Conservation (phyloP, 2,888 invertebrate species). For the Mythimna pallens region DNA sequence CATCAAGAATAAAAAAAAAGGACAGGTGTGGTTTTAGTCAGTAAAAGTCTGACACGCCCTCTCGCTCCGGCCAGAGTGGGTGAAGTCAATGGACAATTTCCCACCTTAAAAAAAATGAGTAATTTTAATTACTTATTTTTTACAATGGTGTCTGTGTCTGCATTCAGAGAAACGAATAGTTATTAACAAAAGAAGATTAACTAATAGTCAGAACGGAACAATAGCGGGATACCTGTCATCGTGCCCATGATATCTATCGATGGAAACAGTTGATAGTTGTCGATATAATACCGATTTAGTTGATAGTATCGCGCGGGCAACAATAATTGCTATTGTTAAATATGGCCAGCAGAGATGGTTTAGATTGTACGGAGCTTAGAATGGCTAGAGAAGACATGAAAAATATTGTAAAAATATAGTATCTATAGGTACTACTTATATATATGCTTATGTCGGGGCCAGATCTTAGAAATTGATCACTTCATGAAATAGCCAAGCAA, state of each 20-base stretch:
- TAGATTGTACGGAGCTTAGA: slow-evolving; percentile 22
- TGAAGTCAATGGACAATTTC: no score
- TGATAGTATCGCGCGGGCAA: slow-evolving; percentile 63
- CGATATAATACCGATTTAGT: slow-evolving; percentile 45
- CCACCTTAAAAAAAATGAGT: not conserved
- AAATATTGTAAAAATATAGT: no score
- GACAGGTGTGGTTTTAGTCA: no score
- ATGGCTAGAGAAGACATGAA: slow-evolving; percentile 41
- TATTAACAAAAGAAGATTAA: slow-evolving; percentile 41
- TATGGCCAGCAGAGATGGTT: slow-evolving; percentile 44
- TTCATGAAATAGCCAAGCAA: no score
- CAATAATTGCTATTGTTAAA: slow-evolving; percentile 80
- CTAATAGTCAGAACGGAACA: slow-evolving; percentile 56
- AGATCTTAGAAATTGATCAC: no score
- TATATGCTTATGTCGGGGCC: no score
- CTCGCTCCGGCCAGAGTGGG: no score
- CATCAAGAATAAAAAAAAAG: no score
- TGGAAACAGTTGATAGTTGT: slow-evolving; percentile 38
- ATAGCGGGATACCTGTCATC: slow-evolving; percentile 68
- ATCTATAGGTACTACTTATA: no score
- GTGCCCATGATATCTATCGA: slow-evolving; percentile 38
- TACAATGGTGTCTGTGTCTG: slow-evolving; percentile 7
- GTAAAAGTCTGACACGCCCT: no score
- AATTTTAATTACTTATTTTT: not conserved
- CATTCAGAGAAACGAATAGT: slow-evolving; percentile 12